A percentile compares a stretch with the other conserved stretches of the same genome.
Conservation (phyloP, 2,888 invertebrate genomes). For the Agrilus biguttatus region DNA sequence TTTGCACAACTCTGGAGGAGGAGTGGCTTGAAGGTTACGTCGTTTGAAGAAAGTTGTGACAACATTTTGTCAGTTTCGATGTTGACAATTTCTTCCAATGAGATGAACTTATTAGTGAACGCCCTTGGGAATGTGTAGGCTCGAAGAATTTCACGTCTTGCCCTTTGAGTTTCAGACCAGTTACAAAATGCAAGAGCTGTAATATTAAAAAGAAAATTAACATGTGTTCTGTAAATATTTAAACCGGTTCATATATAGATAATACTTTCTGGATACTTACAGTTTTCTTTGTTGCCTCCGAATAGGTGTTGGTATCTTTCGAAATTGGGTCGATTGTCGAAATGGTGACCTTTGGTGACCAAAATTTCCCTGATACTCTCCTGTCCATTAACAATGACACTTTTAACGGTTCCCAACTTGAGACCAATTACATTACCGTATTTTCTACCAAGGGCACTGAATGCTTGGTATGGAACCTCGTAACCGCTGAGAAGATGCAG, state of each 20-base stretch:
- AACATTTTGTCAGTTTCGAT: constrained; percentile 28
- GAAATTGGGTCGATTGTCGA: constrained; percentile 51
- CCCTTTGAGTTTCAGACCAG: constrained; percentile 49
- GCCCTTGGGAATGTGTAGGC: constrained; percentile 43
- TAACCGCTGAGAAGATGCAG: constrained; percentile 40
- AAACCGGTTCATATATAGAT: neutral
- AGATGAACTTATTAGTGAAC: constrained; percentile 37
- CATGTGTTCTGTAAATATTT: neutral
- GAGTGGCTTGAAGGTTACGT: constrained; percentile 30
- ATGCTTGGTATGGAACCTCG: constrained; percentile 45
- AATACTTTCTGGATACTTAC: constrained; percentile 40
- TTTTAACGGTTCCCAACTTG: constrained; percentile 38
- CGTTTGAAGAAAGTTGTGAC: constrained; percentile 15
- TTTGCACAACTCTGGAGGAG: constrained; percentile 41
- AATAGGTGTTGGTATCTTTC: constrained; percentile 46
- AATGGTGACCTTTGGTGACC: constrained; percentile 41
- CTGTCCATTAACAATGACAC: constrained; percentile 42
- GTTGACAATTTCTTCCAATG: constrained; percentile 35
- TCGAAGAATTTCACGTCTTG: constrained; percentile 41
- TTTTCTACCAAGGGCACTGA: constrained; percentile 33
- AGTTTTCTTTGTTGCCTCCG: constrained; percentile 49
- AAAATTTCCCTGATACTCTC: constrained; percentile 44
- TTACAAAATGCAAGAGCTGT: constrained; percentile 54
- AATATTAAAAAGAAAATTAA: constrained; percentile 11
- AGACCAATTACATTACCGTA: constrained; percentile 41